A percentile compares a stretch with the other conserved stretches of the same genome.
phyloP scores from a whole-genome alignment of 2,797 vertebrate species.

The Dallia pectoralis region DNA sequence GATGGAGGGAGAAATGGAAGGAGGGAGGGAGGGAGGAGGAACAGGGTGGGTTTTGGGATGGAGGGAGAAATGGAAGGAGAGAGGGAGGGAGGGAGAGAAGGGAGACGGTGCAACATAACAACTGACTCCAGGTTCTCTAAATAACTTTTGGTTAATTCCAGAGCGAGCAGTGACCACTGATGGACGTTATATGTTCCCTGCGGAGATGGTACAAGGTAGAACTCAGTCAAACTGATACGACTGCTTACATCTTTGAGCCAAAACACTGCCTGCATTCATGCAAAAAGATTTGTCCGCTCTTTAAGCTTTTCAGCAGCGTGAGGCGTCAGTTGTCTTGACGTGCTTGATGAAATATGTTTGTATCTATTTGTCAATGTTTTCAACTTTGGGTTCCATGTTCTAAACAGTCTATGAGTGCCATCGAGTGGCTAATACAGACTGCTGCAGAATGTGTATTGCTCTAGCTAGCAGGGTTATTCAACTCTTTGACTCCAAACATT shows the following conservation, averaged over 20 bases:
- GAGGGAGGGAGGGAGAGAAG: background rate
- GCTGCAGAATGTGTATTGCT: slow-evolving; percentile 23
- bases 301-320: slow-evolving; percentile 32
- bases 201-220: slow-evolving; percentile 87
- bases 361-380: too few species aligned
- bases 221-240: slow-evolving; percentile 33
- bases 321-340: background rate
- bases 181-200: slow-evolving; percentile 89
- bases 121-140: slow-evolving; percentile 28
- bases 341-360: background rate
- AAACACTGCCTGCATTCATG: background rate
- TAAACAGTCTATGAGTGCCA: slow-evolving; percentile 50
- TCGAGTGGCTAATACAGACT: slow-evolving; percentile 56
- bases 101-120: background rate
- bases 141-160: slow-evolving; percentile 73
- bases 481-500: too few species aligned
- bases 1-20: too few species aligned
- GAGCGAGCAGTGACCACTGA: slow-evolving; percentile 90
- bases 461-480: background rate
- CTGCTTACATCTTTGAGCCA: slow-evolving; percentile 28
- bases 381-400: too few species aligned
- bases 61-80: background rate
- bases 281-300: slow-evolving; percentile 47
- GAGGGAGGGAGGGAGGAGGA: too few species aligned
- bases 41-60: too few species aligned